Percentiles rank a stretch among this genome's conserved stretches.
These are phyloP conservation scores for Suncus etruscus DNA, from an alignment of 2,113 vertebrate genomes.

Conservation along the genomic window DNA sequence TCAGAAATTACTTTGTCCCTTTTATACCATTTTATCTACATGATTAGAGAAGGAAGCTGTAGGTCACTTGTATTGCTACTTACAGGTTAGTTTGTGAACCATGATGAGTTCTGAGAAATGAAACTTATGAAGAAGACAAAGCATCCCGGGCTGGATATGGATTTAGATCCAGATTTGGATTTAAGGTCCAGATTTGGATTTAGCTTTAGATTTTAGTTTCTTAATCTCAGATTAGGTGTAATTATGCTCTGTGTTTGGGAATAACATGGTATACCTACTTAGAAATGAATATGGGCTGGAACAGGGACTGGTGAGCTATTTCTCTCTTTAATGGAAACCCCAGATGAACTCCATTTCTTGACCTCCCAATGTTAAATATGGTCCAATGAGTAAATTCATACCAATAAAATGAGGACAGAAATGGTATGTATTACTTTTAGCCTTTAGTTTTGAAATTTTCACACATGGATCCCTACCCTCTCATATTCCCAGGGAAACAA, in stretches of 20 bases:
- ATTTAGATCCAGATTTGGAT: background rate
- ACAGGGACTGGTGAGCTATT: background rate
- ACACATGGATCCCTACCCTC: background rate
- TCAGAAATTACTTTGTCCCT: background rate
- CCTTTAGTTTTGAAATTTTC: background rate
- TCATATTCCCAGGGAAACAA: background rate
- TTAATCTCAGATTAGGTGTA: background rate
- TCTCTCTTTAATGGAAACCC: background rate
- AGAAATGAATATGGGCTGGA: background rate
- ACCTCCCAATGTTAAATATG: background rate
- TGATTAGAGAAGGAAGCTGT: background rate
- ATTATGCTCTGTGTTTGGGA: background rate
- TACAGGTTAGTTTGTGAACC: background rate
- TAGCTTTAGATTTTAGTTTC: background rate
- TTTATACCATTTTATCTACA: background rate
- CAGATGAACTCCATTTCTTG: background rate
- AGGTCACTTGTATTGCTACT: background rate
- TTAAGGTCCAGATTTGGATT: background rate
- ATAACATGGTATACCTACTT: background rate
- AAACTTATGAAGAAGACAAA: background rate
- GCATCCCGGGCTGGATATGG: background rate
- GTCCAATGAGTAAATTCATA: constrained; percentile 7
- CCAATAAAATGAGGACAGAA: background rate
- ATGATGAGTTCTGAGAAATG: background rate
- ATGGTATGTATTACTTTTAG: background rate